A percentile compares a stretch with the other conserved stretches of the same genome.
Evolutionary conservation across 2,113 vertebrate genomes (phyloP).

Genomic region (Neomonachus schauinslandi): DNA sequence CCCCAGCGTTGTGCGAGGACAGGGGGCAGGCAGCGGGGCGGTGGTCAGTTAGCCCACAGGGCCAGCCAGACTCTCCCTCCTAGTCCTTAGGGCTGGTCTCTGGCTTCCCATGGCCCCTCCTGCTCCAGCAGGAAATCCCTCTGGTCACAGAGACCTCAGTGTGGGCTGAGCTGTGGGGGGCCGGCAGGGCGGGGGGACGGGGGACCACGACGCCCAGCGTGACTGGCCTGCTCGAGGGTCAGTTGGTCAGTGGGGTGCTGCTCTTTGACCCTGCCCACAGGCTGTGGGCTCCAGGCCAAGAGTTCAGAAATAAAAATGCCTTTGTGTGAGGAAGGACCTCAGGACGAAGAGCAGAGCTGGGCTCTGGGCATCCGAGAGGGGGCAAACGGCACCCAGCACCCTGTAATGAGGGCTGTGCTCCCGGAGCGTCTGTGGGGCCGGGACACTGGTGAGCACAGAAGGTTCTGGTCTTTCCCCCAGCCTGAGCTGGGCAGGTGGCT

Average conservation of each 20-base stretch:
- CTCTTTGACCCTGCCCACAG: neutral
- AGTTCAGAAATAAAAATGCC: neutral
- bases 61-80: neutral
- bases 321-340: neutral
- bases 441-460: neutral
- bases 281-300: neutral
- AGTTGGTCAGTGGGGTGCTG: neutral
- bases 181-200: too few species aligned
- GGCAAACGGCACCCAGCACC: neutral
- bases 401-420: neutral
- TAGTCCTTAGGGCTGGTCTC: neutral
- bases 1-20: rapidly evolving
- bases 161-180: neutral
- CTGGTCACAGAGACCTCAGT: neutral
- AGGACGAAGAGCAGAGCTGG: neutral
- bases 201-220: neutral
- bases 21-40: too few species aligned
- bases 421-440: neutral
- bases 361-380: rapidly evolving
- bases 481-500: neutral
- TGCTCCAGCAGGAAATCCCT: neutral
- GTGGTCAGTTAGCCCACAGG: neutral
- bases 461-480: neutral
- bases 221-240: neutral
- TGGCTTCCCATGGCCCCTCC: neutral